Evolutionary conservation across 2,888 invertebrate species (phyloP).

Genomic region (Acanthosepion pharaonis): DNA sequence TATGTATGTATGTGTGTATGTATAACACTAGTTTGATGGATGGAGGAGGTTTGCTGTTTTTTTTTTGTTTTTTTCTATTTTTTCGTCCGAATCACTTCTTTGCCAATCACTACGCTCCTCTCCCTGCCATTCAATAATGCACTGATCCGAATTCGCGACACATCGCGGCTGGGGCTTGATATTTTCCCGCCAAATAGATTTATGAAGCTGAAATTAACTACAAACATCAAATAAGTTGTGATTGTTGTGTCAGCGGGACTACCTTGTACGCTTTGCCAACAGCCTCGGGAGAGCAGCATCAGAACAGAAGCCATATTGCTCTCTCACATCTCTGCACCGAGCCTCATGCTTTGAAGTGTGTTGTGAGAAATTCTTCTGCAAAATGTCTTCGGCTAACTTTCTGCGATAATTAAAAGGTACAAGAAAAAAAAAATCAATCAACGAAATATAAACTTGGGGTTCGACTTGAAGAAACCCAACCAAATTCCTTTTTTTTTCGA

Average conservation of each 20-base stretch:
- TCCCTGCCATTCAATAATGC: background rate
- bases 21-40: no score
- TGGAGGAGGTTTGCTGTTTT: no score
- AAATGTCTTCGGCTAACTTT: background rate
- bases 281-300: background rate
- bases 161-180: background rate
- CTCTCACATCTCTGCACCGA: background rate
- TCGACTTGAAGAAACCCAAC: background rate
- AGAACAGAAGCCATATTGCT: background rate
- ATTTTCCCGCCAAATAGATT: background rate
- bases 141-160: background rate
- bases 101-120: no score
- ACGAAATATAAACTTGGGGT: background rate
- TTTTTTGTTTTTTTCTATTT: no score
- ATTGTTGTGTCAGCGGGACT: background rate
- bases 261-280: background rate
- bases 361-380: background rate
- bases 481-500: no score
- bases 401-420: background rate
- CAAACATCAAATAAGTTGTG: background rate
- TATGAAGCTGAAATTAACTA: background rate
- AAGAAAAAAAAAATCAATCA: background rate
- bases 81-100: no score
- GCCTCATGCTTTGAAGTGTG: background rate
- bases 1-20: no score